phyloP scores from a whole-genome alignment of 2,113 vertebrate genomes.

The Cettia cetti region DNA sequence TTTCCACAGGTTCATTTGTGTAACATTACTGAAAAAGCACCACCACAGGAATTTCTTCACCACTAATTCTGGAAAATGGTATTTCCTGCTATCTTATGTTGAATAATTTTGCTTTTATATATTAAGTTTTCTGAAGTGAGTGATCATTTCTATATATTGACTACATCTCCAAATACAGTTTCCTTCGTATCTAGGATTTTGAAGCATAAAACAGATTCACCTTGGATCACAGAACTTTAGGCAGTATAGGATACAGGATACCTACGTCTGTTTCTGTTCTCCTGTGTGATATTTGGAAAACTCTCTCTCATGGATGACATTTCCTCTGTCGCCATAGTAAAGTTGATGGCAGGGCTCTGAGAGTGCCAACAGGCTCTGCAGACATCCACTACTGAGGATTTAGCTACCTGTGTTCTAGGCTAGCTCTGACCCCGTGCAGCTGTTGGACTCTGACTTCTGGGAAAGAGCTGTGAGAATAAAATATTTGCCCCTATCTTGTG shows the following conservation, averaged over 20 bases:
- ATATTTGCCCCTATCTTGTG: background rate
- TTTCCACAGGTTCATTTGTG: background rate
- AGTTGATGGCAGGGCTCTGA: background rate
- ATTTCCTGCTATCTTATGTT: background rate
- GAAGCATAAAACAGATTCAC: background rate
- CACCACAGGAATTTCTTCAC: background rate
- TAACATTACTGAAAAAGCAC: background rate
- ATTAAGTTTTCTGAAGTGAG: background rate
- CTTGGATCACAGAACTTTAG: background rate
- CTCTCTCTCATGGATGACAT: background rate
- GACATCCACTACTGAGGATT: accelerated
- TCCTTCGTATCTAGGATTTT: background rate
- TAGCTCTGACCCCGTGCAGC: background rate
- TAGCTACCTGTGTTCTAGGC: background rate
- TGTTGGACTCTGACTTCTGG: background rate
- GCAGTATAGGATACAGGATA: background rate
- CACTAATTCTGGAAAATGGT: background rate
- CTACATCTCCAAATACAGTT: background rate
- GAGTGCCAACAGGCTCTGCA: background rate
- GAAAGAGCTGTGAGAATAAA: background rate
- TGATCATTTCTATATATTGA: background rate
- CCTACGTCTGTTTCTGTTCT: background rate
- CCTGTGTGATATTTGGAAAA: background rate
- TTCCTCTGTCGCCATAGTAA: background rate
- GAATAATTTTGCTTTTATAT: background rate